phyloP scores from a whole-genome alignment of 2,888 invertebrate genomes.

The Erebia palarica region DNA sequence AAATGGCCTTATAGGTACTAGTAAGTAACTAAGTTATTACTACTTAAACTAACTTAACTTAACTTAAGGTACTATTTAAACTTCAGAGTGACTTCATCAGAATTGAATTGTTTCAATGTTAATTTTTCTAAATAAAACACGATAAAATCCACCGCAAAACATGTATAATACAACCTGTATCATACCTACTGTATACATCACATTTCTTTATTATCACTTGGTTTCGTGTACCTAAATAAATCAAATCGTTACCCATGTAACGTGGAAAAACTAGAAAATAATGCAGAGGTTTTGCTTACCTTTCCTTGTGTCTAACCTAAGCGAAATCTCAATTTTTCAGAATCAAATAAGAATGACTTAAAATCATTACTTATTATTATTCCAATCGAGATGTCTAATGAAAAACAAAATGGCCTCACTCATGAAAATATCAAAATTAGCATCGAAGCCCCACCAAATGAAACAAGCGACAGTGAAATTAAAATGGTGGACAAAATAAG shows the following conservation, averaged over 20 bases:
- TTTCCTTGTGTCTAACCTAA: no score
- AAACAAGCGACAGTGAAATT: constrained; percentile 39
- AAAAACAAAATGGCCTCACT: constrained; percentile 26
- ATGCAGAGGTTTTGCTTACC: no score
- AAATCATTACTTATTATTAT: background rate
- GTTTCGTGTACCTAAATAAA: no score
- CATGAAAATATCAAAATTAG: constrained; percentile 35
- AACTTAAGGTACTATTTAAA: no score
- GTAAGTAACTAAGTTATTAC: no score
- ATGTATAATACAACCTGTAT: no score
- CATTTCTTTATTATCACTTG: no score
- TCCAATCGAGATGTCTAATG: constrained; percentile 33
- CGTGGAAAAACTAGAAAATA: no score
- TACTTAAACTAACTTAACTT: no score
- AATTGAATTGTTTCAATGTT: background rate
- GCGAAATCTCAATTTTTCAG: no score
- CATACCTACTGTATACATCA: no score
- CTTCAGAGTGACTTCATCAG: background rate
- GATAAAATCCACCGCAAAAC: background rate
- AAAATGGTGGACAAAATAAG: constrained; percentile 38
- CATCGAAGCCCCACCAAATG: constrained; percentile 36
- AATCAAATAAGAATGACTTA: background rate
- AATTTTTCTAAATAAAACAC: background rate
- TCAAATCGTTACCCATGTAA: no score
- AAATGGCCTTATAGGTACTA: background rate